Conservation (phyloP, 2,888 invertebrate genomes). For the Psococerastis gibbosa region DNA sequence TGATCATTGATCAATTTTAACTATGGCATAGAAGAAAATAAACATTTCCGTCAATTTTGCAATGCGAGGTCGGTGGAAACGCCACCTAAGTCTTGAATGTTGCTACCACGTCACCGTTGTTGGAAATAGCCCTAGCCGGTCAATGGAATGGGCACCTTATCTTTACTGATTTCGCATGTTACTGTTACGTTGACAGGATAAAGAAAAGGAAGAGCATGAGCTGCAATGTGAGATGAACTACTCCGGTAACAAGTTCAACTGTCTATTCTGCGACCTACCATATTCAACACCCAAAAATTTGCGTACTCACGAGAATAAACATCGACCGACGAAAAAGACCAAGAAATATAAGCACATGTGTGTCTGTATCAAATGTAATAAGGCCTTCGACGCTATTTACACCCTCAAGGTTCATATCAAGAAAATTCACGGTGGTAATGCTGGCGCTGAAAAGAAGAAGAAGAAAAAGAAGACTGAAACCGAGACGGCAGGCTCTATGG, state of each 20-base stretch:
- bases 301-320: slow-evolving; percentile 7
- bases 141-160: too few species aligned
- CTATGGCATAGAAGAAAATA: too few species aligned
- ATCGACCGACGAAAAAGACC: slow-evolving; percentile 4
- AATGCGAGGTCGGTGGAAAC: too few species aligned
- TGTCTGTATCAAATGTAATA: slow-evolving; percentile 7
- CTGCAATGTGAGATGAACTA: neutral
- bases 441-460: slow-evolving; percentile 5
- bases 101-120: too few species aligned
- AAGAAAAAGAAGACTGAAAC: too few species aligned
- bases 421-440: slow-evolving; percentile 8
- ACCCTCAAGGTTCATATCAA: slow-evolving; percentile 7
- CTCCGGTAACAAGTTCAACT: slow-evolving; percentile 4
- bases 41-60: too few species aligned
- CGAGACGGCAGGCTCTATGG: too few species aligned
- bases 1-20: too few species aligned
- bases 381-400: slow-evolving; percentile 8
- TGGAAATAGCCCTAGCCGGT: too few species aligned
- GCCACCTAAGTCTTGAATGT: too few species aligned
- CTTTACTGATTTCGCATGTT: too few species aligned
- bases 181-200: too few species aligned
- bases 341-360: slow-evolving; percentile 9
- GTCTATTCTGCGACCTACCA: slow-evolving; percentile 5
- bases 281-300: neutral
- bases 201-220: slow-evolving; percentile 8